These are phyloP conservation scores for Drosophila histrio DNA, from an alignment of 2,888 invertebrate genomes.

Conservation along the genomic window DNA sequence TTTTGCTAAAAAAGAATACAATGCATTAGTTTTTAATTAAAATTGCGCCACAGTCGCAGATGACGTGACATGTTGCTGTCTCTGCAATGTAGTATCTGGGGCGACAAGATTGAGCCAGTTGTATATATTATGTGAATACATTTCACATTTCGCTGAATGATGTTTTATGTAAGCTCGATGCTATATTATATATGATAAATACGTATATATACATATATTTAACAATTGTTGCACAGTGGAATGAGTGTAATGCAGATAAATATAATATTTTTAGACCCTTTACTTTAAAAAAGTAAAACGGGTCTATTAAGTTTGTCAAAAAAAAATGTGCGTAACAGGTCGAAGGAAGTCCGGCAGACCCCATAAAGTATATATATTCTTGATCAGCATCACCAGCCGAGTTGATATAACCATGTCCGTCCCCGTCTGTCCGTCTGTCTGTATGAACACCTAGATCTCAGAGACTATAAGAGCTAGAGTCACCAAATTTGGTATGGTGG, in stretches of 20 bases:
- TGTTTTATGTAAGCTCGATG: conserved; percentile 9
- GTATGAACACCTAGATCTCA: no score
- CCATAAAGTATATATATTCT: no score
- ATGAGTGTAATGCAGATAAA: neutral
- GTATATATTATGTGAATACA: conserved; percentile 19
- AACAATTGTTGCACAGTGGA: conserved; percentile 2
- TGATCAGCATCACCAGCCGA: no score
- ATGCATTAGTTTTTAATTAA: conserved; percentile 44
- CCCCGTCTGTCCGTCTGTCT: no score
- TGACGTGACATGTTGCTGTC: conserved; percentile 39
- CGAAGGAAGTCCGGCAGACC: no score
- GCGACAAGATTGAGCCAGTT: conserved; percentile 45
- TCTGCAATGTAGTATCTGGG: conserved; percentile 58
- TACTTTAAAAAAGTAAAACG: no score
- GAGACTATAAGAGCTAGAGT: no score
- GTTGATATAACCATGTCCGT: no score
- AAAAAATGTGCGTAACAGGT: no score
- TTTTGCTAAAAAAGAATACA: neutral
- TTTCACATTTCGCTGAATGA: conserved; percentile 16
- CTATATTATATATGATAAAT: conserved; percentile 1
- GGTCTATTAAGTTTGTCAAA: no score
- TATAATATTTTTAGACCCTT: no score
- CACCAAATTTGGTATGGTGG: no score
- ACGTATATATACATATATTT: neutral
- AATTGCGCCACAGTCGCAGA: conserved; percentile 21